Evolutionary conservation across 2,888 invertebrate species (phyloP).

Genomic region (Apotomis capreana): DNA sequence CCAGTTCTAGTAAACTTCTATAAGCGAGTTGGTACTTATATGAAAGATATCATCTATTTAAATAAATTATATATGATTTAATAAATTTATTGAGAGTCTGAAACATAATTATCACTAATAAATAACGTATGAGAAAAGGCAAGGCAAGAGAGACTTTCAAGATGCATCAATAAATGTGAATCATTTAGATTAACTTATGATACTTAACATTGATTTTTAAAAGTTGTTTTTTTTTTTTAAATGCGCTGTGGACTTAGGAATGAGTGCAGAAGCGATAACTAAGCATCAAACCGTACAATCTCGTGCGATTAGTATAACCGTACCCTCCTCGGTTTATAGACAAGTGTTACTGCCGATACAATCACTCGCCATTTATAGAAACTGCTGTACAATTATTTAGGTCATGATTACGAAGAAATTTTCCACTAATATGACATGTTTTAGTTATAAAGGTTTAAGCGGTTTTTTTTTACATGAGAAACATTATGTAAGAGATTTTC

Average conservation of each 20-base stretch:
- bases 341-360: slow-evolving; percentile 41
- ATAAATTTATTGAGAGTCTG: too few species aligned
- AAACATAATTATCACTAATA: too few species aligned
- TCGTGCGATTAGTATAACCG: slow-evolving; percentile 44
- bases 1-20: too few species aligned
- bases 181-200: background rate
- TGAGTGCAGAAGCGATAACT: slow-evolving; percentile 37
- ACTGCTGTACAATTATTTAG: slow-evolving; percentile 19
- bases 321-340: slow-evolving; percentile 44
- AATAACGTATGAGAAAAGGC: too few species aligned
- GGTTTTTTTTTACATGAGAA: too few species aligned
- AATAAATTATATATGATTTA: too few species aligned
- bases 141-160: too few species aligned
- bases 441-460: background rate
- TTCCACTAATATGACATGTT: slow-evolving; percentile 7
- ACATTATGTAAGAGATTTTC: too few species aligned
- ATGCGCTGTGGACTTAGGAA: slow-evolving; percentile 12
- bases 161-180: too few species aligned
- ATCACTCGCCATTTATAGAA: slow-evolving; percentile 33
- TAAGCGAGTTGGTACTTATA: too few species aligned
- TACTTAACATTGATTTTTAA: background rate
- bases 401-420: slow-evolving; percentile 23
- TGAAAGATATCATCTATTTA: too few species aligned
- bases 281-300: slow-evolving; percentile 43
- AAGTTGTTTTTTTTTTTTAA: background rate